Percentiles rank a stretch among this genome's conserved stretches.
Evolutionary conservation across 1,140 invertebrate species (phyloP).

Genomic region (Mercenaria mercenaria): DNA sequence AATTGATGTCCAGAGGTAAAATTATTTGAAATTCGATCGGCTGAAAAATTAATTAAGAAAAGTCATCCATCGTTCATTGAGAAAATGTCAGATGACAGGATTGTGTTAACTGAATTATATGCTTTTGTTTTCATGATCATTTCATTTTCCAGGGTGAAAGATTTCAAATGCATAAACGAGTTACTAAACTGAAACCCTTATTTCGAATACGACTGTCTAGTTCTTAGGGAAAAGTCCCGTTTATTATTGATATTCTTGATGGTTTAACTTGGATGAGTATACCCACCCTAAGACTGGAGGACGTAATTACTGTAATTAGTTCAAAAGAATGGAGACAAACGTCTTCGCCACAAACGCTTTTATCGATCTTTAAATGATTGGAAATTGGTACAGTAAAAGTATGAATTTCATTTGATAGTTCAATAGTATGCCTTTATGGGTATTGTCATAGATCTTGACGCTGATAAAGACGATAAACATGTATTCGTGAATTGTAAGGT

Average conservation of each 20-base stretch:
- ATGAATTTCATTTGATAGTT: slow-evolving; percentile 19
- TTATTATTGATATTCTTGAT: not conserved
- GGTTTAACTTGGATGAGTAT: not conserved
- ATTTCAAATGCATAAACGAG: not conserved
- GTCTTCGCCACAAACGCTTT: not conserved
- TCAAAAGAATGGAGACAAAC: slow-evolving; percentile 8
- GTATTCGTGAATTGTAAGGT: slow-evolving; percentile 2
- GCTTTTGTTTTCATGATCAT: slow-evolving; percentile 36
- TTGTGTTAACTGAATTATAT: not conserved
- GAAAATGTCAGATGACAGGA: slow-evolving; percentile 21
- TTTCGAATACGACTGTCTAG: not conserved
- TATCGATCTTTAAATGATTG: slow-evolving; percentile 9
- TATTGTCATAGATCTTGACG: not conserved
- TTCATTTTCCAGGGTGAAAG: not conserved
- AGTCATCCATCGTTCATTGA: slow-evolving; percentile 23
- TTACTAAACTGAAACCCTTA: not conserved
- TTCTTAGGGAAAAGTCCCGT: not conserved
- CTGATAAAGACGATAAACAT: slow-evolving; percentile 6
- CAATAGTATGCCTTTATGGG: not conserved
- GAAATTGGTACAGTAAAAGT: slow-evolving; percentile 25
- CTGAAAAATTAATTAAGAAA: slow-evolving; percentile 55
- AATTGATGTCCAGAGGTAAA: slow-evolving; percentile 40
- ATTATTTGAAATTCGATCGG: slow-evolving; percentile 46
- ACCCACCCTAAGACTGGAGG: slow-evolving; percentile 18
- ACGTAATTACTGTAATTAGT: slow-evolving; percentile 21